phyloP scores from a whole-genome alignment of 2,888 invertebrate species.

The Oxytorus armatus region DNA sequence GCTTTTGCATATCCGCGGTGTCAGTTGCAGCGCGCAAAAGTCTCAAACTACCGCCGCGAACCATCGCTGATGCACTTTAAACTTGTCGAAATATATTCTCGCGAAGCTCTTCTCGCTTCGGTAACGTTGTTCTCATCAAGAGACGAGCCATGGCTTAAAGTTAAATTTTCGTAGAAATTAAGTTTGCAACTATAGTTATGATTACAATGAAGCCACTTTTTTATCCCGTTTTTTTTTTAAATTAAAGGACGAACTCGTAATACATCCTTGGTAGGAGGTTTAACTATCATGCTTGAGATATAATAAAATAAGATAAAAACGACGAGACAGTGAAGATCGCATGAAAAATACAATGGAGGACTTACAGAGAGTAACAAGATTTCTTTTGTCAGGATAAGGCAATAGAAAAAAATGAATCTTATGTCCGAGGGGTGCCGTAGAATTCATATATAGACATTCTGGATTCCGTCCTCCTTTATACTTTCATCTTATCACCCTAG shows the following conservation, averaged over 20 bases:
- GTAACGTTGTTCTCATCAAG: neutral
- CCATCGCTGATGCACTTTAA: conserved; percentile 8
- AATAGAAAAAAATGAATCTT: too few relatives aligned
- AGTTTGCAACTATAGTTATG: too few relatives aligned
- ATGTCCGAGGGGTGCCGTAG: neutral
- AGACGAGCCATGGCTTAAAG: neutral
- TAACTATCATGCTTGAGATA: too few relatives aligned
- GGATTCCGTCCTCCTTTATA: neutral
- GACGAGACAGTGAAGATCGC: conserved; percentile 1
- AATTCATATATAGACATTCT: neutral
- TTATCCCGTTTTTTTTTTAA: too few relatives aligned
- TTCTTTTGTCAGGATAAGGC: too few relatives aligned
- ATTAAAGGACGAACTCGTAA: too few relatives aligned
- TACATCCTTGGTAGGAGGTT: too few relatives aligned
- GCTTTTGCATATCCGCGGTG: conserved; percentile 21
- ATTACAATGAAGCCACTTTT: too few relatives aligned
- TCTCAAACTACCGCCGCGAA: neutral
- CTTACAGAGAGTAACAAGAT: too few relatives aligned
- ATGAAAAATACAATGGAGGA: conserved; percentile 8
- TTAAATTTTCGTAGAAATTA: conserved; percentile 5
- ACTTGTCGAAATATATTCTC: conserved; percentile 5
- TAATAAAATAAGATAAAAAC: neutral
- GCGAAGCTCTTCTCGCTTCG: neutral
- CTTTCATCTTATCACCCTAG: conserved; percentile 4
- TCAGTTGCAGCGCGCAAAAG: conserved; percentile 26